These are phyloP conservation scores for Hyperoodon ampullatus DNA, from an alignment of 2,113 vertebrate species.

Conservation along the genomic window DNA sequence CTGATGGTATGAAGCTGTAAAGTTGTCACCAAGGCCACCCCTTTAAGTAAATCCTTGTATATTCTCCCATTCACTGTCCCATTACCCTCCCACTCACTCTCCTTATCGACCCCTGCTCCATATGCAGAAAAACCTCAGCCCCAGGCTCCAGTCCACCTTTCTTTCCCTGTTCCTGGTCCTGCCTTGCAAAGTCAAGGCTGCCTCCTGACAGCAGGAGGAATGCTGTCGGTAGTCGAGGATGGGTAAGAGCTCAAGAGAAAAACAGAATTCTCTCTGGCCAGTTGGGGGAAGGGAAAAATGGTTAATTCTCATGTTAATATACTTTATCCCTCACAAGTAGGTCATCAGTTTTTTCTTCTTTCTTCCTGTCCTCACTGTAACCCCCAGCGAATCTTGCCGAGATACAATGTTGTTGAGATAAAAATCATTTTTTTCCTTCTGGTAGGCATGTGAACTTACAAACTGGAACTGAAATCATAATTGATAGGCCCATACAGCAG, in stretches of 20 bases:
- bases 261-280: not conserved
- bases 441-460: not conserved
- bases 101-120: not conserved
- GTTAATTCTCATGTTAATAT: not conserved
- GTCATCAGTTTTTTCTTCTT: not conserved
- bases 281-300: not conserved
- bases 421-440: not conserved
- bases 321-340: not conserved
- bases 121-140: not conserved
- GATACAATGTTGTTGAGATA: not conserved
- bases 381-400: not conserved
- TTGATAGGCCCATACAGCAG: not conserved
- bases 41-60: not conserved
- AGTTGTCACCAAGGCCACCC: not conserved
- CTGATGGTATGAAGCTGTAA: not conserved
- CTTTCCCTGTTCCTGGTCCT: not conserved
- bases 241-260: not conserved
- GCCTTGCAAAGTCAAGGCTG: not conserved
- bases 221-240: not conserved
- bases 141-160: not conserved
- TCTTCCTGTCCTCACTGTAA: not conserved
- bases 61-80: not conserved
- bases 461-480: not conserved
- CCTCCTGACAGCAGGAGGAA: not conserved
- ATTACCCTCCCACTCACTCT: not conserved